A percentile compares a stretch with the other conserved stretches of the same genome.
Evolutionary conservation across 2,797 vertebrate species (phyloP).

Genomic region (Cheirogaleus major): DNA sequence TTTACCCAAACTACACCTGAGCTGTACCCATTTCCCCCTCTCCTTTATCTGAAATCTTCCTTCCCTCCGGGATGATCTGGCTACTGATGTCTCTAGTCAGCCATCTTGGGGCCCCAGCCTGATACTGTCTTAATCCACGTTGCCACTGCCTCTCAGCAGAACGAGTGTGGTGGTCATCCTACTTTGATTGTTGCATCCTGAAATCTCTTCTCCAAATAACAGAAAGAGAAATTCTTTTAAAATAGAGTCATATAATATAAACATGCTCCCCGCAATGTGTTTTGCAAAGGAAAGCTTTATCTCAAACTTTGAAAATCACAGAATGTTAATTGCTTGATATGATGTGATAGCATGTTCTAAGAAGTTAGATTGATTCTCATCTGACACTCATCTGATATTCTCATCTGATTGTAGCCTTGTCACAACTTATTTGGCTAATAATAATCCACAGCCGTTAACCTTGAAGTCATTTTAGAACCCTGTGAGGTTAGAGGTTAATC

Average conservation of each 20-base stretch:
- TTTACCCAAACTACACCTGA: background rate
- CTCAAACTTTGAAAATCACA: conserved; percentile 24
- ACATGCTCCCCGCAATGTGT: background rate
- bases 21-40: background rate
- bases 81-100: background rate
- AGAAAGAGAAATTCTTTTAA: background rate
- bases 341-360: background rate
- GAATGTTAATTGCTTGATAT: background rate
- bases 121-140: background rate
- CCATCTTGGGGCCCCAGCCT: background rate
- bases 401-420: background rate
- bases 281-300: background rate
- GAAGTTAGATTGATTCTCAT: background rate
- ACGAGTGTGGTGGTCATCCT: background rate
- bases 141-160: background rate
- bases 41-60: background rate
- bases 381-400: background rate
- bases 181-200: background rate
- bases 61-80: background rate
- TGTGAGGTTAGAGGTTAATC: background rate
- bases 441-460: background rate
- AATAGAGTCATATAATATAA: background rate
- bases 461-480: background rate
- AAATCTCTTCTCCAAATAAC: background rate
- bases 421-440: background rate